These are phyloP conservation scores for Etheostoma nigrum DNA, from an alignment of 2,797 vertebrate genomes.

Conservation along the genomic window DNA sequence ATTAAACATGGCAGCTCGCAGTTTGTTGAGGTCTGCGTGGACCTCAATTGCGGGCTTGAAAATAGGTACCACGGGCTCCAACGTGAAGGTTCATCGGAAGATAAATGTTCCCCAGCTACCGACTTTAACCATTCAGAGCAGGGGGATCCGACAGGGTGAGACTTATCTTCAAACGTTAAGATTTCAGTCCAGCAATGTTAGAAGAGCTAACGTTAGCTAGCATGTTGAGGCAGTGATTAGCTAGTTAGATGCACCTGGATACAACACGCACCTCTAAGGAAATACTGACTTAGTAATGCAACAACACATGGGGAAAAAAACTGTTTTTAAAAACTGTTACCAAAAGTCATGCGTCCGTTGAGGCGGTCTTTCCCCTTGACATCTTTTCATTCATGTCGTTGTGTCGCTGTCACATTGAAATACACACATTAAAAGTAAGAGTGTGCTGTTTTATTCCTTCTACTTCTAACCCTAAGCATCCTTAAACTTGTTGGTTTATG, in stretches of 20 bases:
- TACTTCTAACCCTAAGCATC: not conserved
- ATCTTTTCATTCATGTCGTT: not conserved
- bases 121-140: slow-evolving; percentile 60
- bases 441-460: not conserved
- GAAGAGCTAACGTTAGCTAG: slow-evolving; percentile 8
- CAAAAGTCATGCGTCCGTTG: too few species aligned
- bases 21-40: slow-evolving; percentile 66
- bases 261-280: not conserved
- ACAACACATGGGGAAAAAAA: not conserved
- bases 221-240: not conserved
- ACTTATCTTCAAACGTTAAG: not conserved
- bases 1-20: slow-evolving; percentile 80
- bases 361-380: not conserved
- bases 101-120: slow-evolving; percentile 51
- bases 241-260: too few species aligned
- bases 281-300: not conserved
- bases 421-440: not conserved
- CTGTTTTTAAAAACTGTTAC: not conserved
- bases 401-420: not conserved
- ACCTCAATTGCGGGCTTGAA: slow-evolving; percentile 66
- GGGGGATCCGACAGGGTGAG: slow-evolving; percentile 83
- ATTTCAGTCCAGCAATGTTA: not conserved
- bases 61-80: not conserved
- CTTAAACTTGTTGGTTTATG: not conserved
- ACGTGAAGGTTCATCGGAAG: slow-evolving; percentile 12